Conservation (phyloP, 1,140 invertebrate species). For the Conus ventricosus region DNA sequence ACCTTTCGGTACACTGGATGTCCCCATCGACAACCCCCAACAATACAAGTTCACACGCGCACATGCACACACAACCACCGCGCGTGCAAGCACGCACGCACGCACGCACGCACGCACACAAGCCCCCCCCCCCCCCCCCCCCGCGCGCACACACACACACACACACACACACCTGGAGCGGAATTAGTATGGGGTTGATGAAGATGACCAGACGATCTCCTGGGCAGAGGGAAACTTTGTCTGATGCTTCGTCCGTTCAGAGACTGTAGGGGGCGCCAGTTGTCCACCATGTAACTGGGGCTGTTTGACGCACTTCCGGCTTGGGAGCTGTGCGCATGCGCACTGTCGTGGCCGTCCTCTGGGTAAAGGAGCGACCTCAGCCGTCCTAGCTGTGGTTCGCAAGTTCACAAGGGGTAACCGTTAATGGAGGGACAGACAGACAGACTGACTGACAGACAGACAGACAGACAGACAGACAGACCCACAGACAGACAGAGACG, state of each 20-base stretch:
- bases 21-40: too few species aligned
- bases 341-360: conserved; percentile 30
- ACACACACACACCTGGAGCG: not conserved
- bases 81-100: too few species aligned
- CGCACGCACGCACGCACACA: conserved; percentile 10
- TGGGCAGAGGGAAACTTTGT: conserved; percentile 35
- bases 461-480: too few species aligned
- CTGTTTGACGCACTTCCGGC: conserved; percentile 2
- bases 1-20: too few species aligned
- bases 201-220: not conserved
- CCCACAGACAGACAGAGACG: too few species aligned
- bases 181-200: not conserved
- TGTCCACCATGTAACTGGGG: conserved; percentile 55
- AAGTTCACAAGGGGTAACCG: too few species aligned
- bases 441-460: too few species aligned
- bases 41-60: not conserved
- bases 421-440: too few species aligned
- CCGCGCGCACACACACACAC: conserved; percentile 16
- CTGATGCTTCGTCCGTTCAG: conserved; percentile 56
- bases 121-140: too few species aligned
- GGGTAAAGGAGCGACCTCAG: conserved; percentile 31
- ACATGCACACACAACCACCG: not conserved
- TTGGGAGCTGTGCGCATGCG: not conserved
- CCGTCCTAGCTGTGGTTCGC: conserved; percentile 21
- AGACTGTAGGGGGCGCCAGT: conserved; percentile 65